Conservation (phyloP, 1,140 invertebrate species). For the Galleria mellonella region DNA sequence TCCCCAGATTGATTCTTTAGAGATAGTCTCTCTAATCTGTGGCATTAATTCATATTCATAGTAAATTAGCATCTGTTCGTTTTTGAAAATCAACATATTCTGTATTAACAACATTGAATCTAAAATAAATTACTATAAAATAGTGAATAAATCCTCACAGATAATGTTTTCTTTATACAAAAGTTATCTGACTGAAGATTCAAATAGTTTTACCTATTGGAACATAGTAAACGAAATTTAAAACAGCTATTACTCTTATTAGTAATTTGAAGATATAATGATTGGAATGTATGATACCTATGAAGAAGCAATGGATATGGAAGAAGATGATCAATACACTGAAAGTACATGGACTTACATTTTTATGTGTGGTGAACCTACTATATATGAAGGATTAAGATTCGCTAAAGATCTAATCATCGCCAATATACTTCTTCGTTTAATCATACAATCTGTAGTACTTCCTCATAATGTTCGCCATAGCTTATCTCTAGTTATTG, state of each 20-base stretch:
- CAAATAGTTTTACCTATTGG: too few relatives aligned
- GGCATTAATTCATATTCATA: too few relatives aligned
- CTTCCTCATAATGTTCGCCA: conserved; percentile 58
- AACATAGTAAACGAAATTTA: background rate
- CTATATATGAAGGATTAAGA: conserved; percentile 57
- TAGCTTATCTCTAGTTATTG: conserved; percentile 54
- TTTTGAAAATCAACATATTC: too few relatives aligned
- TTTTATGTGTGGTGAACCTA: conserved; percentile 59
- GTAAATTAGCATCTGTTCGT: too few relatives aligned
- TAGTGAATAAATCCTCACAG: too few relatives aligned
- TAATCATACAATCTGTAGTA: conserved; percentile 49
- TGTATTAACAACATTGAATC: too few relatives aligned
- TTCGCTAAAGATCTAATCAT: conserved; percentile 68
- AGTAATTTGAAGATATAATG: background rate
- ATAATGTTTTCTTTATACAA: too few relatives aligned
- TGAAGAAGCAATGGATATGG: conserved; percentile 18
- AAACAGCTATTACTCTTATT: background rate
- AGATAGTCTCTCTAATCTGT: too few relatives aligned
- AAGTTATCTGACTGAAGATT: too few relatives aligned
- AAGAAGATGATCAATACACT: conserved; percentile 51
- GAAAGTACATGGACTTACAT: conserved; percentile 58
- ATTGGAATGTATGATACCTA: too few relatives aligned
- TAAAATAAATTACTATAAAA: too few relatives aligned
- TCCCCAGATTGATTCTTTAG: too few relatives aligned
- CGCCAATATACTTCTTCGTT: conserved; percentile 47